phyloP scores from a whole-genome alignment of 1,140 invertebrate genomes.

The Eurosta solidaginis region DNA sequence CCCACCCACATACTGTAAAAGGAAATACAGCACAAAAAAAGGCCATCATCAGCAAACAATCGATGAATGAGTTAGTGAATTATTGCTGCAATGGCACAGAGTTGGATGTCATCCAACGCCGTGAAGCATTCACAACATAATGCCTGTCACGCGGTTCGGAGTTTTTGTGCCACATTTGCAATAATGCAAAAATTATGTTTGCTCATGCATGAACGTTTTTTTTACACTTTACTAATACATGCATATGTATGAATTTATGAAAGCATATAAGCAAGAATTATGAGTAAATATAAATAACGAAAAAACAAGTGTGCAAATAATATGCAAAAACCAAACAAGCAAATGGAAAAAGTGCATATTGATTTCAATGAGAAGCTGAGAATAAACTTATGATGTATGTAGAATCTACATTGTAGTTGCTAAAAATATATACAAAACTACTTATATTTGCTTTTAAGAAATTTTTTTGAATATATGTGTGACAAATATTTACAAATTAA shows the following conservation, averaged over 20 bases:
- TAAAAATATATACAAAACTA: neutral
- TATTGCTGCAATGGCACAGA: neutral
- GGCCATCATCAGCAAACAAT: neutral
- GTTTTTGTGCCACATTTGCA: conserved; percentile 15
- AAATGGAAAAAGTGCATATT: conserved; percentile 3
- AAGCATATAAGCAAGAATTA: neutral
- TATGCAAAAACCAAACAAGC: neutral
- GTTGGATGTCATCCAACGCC: neutral
- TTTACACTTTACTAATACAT: too few relatives aligned
- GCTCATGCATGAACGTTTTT: too few relatives aligned
- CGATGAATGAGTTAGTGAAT: neutral
- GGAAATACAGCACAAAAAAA: neutral
- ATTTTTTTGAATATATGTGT: neutral
- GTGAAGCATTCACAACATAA: neutral
- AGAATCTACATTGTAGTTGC: neutral
- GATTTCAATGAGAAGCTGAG: neutral
- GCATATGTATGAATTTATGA: neutral
- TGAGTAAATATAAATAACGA: too few relatives aligned
- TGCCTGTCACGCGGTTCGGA: neutral
- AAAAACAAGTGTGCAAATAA: too few relatives aligned
- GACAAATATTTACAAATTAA: conserved; percentile 36
- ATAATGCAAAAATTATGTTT: neutral
- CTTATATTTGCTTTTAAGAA: neutral
- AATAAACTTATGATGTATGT: neutral
- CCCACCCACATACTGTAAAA: neutral